Conservation (phyloP, 2,113 vertebrate genomes). For the Ornithorhynchus anatinus region DNA sequence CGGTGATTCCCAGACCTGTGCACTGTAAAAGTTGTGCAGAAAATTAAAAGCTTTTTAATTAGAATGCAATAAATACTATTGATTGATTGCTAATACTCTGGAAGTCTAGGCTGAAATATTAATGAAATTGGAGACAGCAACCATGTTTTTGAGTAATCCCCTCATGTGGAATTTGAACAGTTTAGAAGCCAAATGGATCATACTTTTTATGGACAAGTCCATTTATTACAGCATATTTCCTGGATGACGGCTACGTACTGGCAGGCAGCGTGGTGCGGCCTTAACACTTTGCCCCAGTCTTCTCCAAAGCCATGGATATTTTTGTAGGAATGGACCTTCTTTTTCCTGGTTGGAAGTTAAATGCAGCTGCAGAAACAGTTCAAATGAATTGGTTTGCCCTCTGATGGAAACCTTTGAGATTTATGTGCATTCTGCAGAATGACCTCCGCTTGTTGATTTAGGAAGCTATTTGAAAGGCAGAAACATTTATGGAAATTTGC, state of each 20-base stretch:
- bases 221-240: conserved; percentile 27
- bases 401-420: neutral
- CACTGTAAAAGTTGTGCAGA: no score
- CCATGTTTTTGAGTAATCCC: neutral
- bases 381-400: neutral
- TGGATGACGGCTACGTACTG: neutral
- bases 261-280: no score
- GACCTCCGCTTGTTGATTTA: conserved; percentile 1
- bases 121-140: conserved; percentile 4
- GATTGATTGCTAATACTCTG: no score
- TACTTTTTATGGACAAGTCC: neutral
- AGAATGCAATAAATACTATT: no score
- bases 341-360: neutral
- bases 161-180: neutral
- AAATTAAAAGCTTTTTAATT: no score
- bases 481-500: neutral
- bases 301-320: neutral
- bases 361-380: neutral
- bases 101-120: no score
- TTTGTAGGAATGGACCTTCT: neutral
- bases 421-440: neutral
- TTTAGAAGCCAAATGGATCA: neutral
- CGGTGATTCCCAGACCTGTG: no score
- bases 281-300: neutral
- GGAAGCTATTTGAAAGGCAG: neutral